Base-by-base conservation (phyloP, 2,113 vertebrate genomes). In the Motacilla tschutschensis region DNA sequence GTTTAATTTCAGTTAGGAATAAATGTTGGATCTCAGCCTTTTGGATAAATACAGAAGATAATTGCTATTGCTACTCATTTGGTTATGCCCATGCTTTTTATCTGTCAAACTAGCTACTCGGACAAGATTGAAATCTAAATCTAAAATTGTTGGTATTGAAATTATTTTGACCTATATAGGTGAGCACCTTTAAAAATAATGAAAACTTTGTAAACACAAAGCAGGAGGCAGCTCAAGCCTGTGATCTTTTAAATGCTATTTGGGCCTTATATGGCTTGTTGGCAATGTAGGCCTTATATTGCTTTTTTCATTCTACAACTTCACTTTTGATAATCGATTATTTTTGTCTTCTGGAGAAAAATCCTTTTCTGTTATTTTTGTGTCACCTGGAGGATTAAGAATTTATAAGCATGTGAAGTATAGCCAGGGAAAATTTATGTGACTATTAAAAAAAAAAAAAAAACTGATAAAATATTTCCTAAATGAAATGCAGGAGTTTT, bases 1-100 rank as follows among this genome's bases (percentile, higher is more conserved):
- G 31, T 53, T 92, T 92, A n/a, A 91, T 87, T 91, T 66, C 22
- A 55, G 74, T 86, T 85, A 88, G 40, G 35, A 67, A 64, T 44
- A 67, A 91, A 87, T 87, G 31, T 17, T 87, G 21, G 41, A 66
- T 81, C 22, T 46, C 38, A 79, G 35, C 8, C 60, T 70, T 93
- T 80, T 88, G 24, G 75, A 75, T 66, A 36, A 62, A 44, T 26
- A 38, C 33, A 51, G 55, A 77, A 51, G 46, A 65, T 12, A 81
- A 58, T 83, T 31, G 6, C 66, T 79, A 28, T 43, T 92, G 58
- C 69, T 83, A 75, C 48, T 62, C 8, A 4, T 85, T 55, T 84
- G n/a, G 33, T 77, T n/a, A 38, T 63, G 70, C 57, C 50, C 13
- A 2, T 10, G 18, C 4, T 58, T 84, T 53, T 66, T 59, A 85